Base-by-base conservation (phyloP, 2,113 vertebrate species). In the Hyla sarda region DNA sequence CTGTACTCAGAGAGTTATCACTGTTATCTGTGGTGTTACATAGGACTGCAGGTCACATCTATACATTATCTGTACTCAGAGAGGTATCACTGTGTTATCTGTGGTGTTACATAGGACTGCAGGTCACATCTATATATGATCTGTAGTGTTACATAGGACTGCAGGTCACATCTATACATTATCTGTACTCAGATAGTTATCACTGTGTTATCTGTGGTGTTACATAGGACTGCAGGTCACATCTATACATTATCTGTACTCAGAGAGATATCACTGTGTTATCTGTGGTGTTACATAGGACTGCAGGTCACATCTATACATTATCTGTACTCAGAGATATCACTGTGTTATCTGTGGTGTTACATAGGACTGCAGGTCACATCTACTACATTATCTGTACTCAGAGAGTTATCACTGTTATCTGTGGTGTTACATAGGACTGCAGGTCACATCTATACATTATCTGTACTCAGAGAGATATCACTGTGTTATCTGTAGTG, bases 61-160 rank as follows among this genome's bases (percentile, higher is more conserved):
- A 58, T 58, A 9, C 54, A 41, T 41, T 41, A 41, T 41, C 41
- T 41, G 41, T 41, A 3, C 41, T 41, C 41, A 41, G 41, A 41
- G 41, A 41, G n/a, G n/a, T 41, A 41, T 41, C 41, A 41, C 41
- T 41, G 41, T 41, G 17, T 23, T n/a, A 8, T n/a, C 21, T 23
- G 21, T 37, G 34, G 32, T 71, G 67, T 69, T 69, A 69, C 65
- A 69, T 69, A 21, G 65, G 65, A 69, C 65, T 69, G 65, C 65
- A 41, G 41, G 41, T 41, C 0, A 69, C 65, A 34, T 19, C 32
- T 34, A 69, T 21, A 34, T 14, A 9, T 9, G 7, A 19, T 34
- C 65, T 69, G 65, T 34, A 34, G 41, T 65, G 14, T 69, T 69
- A 69, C 65, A 69, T 69, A 21, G 65, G 65, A 37, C 65, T 69